These are phyloP conservation scores for Heterocephalus glaber DNA, from an alignment of 2,113 vertebrate genomes.

Conservation along the genomic window DNA sequence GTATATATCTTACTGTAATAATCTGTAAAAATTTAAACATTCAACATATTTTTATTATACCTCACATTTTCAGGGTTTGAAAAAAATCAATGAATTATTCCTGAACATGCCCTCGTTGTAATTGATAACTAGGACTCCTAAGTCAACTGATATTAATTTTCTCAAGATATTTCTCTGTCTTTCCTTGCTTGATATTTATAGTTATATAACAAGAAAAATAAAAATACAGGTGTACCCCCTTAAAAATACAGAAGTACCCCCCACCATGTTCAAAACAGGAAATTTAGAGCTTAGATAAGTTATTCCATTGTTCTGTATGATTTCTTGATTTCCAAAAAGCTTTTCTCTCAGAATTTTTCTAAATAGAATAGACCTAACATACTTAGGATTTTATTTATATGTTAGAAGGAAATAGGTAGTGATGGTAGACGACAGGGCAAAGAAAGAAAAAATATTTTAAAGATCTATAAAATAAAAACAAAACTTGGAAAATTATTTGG, in stretches of 20 bases:
- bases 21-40: not conserved
- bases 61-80: not conserved
- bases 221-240: not conserved
- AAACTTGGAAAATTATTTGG: not conserved
- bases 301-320: not conserved
- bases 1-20: not conserved
- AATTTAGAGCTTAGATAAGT: not conserved
- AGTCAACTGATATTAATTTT: not conserved
- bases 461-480: constrained; percentile 1
- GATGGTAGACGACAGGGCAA: not conserved
- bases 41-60: not conserved
- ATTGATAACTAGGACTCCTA: not conserved
- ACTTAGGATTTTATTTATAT: constrained; percentile 19
- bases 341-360: constrained; percentile 12
- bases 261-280: not conserved
- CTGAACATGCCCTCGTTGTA: not conserved
- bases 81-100: not conserved
- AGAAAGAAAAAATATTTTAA: constrained; percentile 16
- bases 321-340: not conserved
- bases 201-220: not conserved
- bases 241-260: not conserved
- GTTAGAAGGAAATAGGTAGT: not conserved
- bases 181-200: constrained; percentile 41
- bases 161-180: not conserved
- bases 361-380: not conserved